Conservation (phyloP, 2,113 vertebrate genomes). For the Mesembrinibis cayennensis region DNA sequence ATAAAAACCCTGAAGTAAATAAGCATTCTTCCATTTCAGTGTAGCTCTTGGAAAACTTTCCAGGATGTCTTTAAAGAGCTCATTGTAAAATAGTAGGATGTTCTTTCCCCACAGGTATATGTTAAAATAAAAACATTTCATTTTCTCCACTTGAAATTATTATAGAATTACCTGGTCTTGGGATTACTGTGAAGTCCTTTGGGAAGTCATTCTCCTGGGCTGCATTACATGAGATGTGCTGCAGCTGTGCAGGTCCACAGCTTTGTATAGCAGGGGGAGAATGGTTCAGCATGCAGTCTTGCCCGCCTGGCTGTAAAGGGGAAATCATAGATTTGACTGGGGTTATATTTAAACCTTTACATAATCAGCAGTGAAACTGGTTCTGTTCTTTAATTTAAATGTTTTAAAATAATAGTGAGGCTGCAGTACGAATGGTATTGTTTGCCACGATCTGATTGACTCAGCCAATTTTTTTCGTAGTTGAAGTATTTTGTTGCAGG, state of each 20-base stretch:
- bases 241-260: fast-evolving
- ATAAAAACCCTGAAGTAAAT: neutral
- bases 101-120: neutral
- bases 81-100: neutral
- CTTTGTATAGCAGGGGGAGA: neutral
- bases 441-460: neutral
- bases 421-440: neutral
- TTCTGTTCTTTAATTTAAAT: neutral
- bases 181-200: neutral
- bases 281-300: neutral
- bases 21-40: neutral
- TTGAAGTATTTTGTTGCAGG: neutral
- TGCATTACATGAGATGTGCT: fast-evolving
- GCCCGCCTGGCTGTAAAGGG: neutral
- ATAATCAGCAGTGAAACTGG: neutral
- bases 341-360: neutral
- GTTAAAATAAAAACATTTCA: neutral
- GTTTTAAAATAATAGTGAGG: neutral
- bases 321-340: neutral
- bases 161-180: neutral
- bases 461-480: neutral
- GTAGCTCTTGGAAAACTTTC: neutral
- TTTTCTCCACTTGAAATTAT: neutral
- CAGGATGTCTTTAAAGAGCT: neutral
- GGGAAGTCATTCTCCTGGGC: neutral